Evolutionary conservation across 1,140 invertebrate species (phyloP), one percentile per base, ranked within the genome.

Genomic region (Triops cancriformis): DNA sequence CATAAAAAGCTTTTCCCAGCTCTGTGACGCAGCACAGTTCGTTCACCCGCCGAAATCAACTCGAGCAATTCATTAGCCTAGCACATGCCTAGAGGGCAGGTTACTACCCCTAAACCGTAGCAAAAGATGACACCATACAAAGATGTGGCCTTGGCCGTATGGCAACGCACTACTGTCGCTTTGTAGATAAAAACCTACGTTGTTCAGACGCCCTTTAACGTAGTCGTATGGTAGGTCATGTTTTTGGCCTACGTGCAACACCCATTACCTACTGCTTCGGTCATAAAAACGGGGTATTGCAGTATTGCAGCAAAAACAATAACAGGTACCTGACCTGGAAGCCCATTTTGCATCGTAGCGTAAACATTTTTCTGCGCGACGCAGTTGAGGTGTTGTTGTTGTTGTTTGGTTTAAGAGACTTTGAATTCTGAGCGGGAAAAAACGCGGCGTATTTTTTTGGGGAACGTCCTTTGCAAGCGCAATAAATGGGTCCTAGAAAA

Each of bases 61-160:
- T 18, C 51, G 14, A 64, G 18, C 51, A 11, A 64, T 64, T 64
- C 51, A 64, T 64, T 64, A 64, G 51, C 51, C 51, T 18, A 64
- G 18, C 14, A n/a, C 45, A 64, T 64, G 51, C 51, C 51, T 64
- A 64, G 51, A 64, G 51, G 51, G 51, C 51, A 64, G 51, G 51
- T 64, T 64, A 64, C 51, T 64, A 64, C 51, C 14, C 51, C 51
- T 64, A 23, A 64, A 18, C 51, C n/a, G 23, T 64, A 64, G 51
- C 51, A 64, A 64, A n/a, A 64, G 9, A 64, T 64, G 51, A 64
- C 51, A 64, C 51, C 51, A 64, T 7, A 37, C 51, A 64, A 64
- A 64, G 51, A 64, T 64, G 9, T 64, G 51, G 51, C 51, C 51
- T 64, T 64, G 51, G 51, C 51, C n/a, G 23, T 23, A 23, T 64